Evolutionary conservation across 1,140 invertebrate species (phyloP).

Genomic region (Papilio polyxenes): DNA sequence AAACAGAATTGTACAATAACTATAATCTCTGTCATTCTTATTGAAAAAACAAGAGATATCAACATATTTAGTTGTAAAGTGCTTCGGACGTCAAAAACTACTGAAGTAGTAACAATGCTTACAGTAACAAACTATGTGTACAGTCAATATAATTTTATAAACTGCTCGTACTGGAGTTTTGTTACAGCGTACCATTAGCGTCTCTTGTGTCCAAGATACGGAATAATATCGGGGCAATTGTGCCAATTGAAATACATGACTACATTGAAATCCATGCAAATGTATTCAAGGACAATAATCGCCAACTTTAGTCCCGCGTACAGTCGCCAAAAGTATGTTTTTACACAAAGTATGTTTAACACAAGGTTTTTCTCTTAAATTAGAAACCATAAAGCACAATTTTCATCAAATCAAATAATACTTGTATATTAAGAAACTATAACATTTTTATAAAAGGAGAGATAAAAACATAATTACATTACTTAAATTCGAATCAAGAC

Average conservation of each 20-base stretch:
- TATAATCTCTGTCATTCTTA: too few relatives aligned
- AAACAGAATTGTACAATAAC: too few relatives aligned
- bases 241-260: conserved; percentile 54
- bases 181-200: conserved; percentile 40
- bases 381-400: too few relatives aligned
- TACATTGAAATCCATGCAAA: conserved; percentile 55
- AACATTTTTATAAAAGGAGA: neutral
- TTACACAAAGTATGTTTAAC: neutral
- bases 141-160: conserved; percentile 10
- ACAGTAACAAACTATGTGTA: too few relatives aligned
- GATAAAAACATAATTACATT: neutral
- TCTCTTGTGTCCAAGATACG: conserved; percentile 46
- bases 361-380: neutral
- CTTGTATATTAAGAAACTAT: neutral
- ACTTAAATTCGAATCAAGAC: conserved; percentile 18
- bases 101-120: too few relatives aligned
- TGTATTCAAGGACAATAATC: conserved; percentile 51
- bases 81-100: too few relatives aligned
- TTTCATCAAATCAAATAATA: too few relatives aligned
- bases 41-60: neutral
- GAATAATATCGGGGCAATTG: conserved; percentile 54
- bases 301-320: neutral
- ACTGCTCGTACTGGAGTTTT: conserved; percentile 32
- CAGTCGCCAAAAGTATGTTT: neutral
- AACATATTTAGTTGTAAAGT: neutral